Evolutionary conservation across 2,797 vertebrate genomes (phyloP).

Genomic region (Gadopsis bispinosus): DNA sequence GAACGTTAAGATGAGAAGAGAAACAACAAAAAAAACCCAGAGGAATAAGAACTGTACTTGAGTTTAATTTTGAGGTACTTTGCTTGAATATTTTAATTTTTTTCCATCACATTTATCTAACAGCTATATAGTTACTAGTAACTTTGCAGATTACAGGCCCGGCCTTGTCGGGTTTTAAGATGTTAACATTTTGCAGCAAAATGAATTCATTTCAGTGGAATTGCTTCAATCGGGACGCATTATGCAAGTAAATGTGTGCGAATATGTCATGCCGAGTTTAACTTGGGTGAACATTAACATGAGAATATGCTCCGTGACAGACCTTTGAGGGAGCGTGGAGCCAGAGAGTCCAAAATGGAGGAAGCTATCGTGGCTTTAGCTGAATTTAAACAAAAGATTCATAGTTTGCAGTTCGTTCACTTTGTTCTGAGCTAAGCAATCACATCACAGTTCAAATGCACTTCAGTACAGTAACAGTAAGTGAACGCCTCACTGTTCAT

Average conservation of each 20-base stretch:
- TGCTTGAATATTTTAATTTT: neutral
- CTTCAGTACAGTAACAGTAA: neutral
- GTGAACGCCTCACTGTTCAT: neutral
- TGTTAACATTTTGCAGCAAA: neutral
- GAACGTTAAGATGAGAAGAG: constrained; percentile 3
- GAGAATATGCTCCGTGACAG: neutral
- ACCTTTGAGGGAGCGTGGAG: neutral
- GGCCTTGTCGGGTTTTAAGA: neutral
- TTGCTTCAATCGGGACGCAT: neutral
- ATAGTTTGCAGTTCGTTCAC: neutral
- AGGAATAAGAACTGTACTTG: neutral
- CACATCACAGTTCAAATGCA: neutral
- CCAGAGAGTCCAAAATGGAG: neutral
- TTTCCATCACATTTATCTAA: neutral
- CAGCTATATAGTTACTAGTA: neutral
- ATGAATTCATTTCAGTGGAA: neutral
- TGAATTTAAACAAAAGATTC: neutral
- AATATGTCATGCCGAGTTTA: neutral
- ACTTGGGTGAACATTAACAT: neutral
- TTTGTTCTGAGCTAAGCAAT: neutral
- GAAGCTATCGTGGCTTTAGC: neutral
- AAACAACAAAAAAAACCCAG: neutral
- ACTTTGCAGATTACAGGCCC: neutral
- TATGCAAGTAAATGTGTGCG: neutral
- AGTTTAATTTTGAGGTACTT: neutral